These are phyloP conservation scores for Onychostoma macrolepis DNA, from an alignment of 2,113 vertebrate genomes.

Conservation along the genomic window DNA sequence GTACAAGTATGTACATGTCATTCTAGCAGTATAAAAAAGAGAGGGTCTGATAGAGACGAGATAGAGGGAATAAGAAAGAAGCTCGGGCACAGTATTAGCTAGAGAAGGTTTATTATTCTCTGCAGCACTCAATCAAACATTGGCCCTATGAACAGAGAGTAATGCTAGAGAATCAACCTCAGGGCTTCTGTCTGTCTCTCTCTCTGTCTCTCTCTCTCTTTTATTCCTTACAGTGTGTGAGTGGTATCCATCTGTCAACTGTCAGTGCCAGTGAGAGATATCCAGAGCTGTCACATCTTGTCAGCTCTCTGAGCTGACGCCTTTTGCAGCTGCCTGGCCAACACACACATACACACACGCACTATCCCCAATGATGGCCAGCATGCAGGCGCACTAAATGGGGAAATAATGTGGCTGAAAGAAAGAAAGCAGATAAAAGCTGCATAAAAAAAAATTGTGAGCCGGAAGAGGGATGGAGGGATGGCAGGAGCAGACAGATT, in stretches of 20 bases:
- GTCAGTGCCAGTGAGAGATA: conserved; percentile 96
- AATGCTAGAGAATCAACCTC: conserved; percentile 85
- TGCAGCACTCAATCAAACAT: conserved; percentile 85
- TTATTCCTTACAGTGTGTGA: conserved; percentile 80
- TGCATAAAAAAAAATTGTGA: conserved; percentile 45
- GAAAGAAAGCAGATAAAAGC: conserved; percentile 54
- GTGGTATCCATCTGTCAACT: conserved; percentile 99
- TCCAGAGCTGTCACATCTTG: conserved; percentile 97
- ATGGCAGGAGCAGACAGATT: conserved; percentile 39
- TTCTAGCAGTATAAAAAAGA: conserved; percentile 21
- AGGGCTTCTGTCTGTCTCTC: conserved; percentile 70
- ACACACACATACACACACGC: conserved; percentile 56
- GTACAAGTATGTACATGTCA: neutral
- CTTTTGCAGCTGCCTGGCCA: conserved; percentile 89
- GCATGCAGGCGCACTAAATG: conserved; percentile 62
- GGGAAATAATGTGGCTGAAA: conserved; percentile 45
- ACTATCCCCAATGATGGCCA: conserved; percentile 82
- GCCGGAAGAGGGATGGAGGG: conserved; percentile 31
- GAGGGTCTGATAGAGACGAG: neutral
- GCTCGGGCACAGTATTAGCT: conserved; percentile 72
- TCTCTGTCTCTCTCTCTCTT: conserved; percentile 46
- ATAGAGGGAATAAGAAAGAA: conserved; percentile 40
- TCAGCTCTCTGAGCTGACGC: conserved; percentile 91
- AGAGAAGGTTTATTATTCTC: conserved; percentile 86
- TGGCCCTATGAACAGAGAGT: conserved; percentile 87